phyloP scores from a whole-genome alignment of 2,888 invertebrate genomes.

The Megaustenia siamemsis region DNA sequence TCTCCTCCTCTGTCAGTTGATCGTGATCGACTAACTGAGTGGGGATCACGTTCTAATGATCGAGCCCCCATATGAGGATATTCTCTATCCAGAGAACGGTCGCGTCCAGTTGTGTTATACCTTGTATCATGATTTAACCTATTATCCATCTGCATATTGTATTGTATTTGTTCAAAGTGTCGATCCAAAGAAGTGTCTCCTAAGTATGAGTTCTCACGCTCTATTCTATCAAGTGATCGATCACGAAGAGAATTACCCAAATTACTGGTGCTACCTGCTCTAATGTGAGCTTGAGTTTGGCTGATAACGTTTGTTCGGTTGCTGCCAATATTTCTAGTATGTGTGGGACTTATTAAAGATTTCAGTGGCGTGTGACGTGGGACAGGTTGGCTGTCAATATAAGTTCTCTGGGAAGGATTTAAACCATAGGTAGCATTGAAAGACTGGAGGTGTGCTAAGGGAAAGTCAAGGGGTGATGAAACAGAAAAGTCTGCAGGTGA shows the following conservation, averaged over 20 bases:
- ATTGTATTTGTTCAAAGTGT: slow-evolving; percentile 65
- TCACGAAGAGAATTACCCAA: slow-evolving; percentile 70
- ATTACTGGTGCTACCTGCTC: slow-evolving; percentile 68
- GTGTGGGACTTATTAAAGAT: slow-evolving; percentile 57
- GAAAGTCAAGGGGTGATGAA: slow-evolving; percentile 73
- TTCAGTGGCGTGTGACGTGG: slow-evolving; percentile 58
- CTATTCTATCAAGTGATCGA: slow-evolving; percentile 72
- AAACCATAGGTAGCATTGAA: slow-evolving; percentile 63
- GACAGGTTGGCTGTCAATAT: slow-evolving; percentile 56
- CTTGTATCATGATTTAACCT: slow-evolving; percentile 56
- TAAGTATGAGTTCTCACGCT: slow-evolving; percentile 59
- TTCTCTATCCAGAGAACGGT: slow-evolving; percentile 85
- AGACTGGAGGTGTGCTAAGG: slow-evolving; percentile 70
- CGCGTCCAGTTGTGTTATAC: slow-evolving; percentile 77
- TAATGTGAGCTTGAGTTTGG: slow-evolving; percentile 50
- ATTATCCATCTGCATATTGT: slow-evolving; percentile 59
- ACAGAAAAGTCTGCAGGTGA: slow-evolving; percentile 59
- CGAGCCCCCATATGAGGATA: slow-evolving; percentile 79
- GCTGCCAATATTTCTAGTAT: slow-evolving; percentile 52
- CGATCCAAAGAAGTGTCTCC: slow-evolving; percentile 79
- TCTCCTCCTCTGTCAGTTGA: slow-evolving; percentile 73
- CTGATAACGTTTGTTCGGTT: slow-evolving; percentile 44
- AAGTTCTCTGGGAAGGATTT: slow-evolving; percentile 56
- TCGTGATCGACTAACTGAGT: slow-evolving; percentile 69
- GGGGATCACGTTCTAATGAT: slow-evolving; percentile 76